phyloP scores from a whole-genome alignment of 1,140 invertebrate species.

The Brachionus rotundiformis region DNA sequence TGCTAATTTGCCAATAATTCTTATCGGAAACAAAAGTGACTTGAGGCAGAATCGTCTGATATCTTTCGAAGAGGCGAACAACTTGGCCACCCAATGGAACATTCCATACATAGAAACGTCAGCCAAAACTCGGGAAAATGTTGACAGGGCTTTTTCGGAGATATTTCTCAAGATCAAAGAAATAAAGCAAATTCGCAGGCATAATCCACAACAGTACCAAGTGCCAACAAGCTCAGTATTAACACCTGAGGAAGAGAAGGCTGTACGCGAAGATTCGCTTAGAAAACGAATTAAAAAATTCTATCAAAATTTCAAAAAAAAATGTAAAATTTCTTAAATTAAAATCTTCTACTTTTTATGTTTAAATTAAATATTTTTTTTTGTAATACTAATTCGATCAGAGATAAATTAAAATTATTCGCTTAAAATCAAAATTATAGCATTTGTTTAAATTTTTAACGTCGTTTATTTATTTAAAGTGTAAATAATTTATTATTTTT shows the following conservation, averaged over 20 bases:
- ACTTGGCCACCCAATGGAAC: constrained; percentile 84
- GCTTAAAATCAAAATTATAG: constrained; percentile 1
- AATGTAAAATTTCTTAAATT: constrained; percentile 38
- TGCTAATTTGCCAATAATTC: constrained; percentile 85
- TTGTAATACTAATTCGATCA: neutral
- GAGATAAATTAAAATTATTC: neutral
- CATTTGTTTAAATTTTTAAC: neutral
- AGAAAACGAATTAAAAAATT: constrained; percentile 46
- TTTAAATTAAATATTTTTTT: too few species aligned
- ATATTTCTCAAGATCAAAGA: constrained; percentile 50
- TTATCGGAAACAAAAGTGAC: constrained; percentile 98
- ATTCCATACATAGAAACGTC: constrained; percentile 98
- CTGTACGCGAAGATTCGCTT: constrained; percentile 16
- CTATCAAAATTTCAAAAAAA: constrained; percentile 50
- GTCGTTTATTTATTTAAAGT: neutral
- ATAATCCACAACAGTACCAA: constrained; percentile 26
- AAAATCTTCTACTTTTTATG: too few species aligned
- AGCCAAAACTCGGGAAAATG: constrained; percentile 95
- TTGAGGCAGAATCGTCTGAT: constrained; percentile 88
- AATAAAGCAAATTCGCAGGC: constrained; percentile 1
- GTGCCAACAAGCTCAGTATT: constrained; percentile 9
- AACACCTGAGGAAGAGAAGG: constrained; percentile 44
- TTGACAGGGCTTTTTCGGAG: constrained; percentile 69
- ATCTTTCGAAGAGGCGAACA: constrained; percentile 80
- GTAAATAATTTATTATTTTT: constrained; percentile 15